A percentile compares a stretch with the other conserved stretches of the same genome.
Evolutionary conservation across 2,797 vertebrate species (phyloP).

Genomic region (Choloepus didactylus): DNA sequence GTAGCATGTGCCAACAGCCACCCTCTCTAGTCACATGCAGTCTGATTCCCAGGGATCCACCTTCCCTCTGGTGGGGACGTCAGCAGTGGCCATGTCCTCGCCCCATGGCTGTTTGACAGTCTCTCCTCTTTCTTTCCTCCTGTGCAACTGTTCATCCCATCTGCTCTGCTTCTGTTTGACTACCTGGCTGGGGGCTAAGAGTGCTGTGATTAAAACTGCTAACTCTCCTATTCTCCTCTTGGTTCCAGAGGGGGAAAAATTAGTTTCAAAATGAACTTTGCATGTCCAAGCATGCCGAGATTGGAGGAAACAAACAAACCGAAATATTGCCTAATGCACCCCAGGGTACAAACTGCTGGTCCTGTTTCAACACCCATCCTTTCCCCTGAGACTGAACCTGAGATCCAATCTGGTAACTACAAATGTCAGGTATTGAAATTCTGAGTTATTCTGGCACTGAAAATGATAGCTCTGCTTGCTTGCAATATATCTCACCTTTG

Average conservation of each 20-base stretch:
- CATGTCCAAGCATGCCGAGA: background rate
- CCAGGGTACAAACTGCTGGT: background rate
- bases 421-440: conserved; percentile 32
- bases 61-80: accelerated
- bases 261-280: conserved; percentile 17
- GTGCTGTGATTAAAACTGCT: background rate
- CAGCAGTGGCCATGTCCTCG: accelerated
- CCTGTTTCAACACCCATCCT: background rate
- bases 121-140: background rate
- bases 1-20: background rate
- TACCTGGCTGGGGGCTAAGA: conserved; percentile 53
- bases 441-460: background rate
- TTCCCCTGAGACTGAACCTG: background rate
- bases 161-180: background rate
- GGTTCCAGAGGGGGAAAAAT: background rate
- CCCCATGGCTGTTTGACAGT: accelerated
- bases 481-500: background rate
- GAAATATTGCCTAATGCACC: background rate
- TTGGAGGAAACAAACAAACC: too few relatives aligned
- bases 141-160: background rate
- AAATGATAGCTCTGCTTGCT: background rate
- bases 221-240: background rate
- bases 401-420: background rate
- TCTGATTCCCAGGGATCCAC: background rate
- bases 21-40: background rate